Evolutionary conservation across 2,888 invertebrate genomes (phyloP), one percentile per base, ranked within the genome.

Genomic region (Diploptera punctata): DNA sequence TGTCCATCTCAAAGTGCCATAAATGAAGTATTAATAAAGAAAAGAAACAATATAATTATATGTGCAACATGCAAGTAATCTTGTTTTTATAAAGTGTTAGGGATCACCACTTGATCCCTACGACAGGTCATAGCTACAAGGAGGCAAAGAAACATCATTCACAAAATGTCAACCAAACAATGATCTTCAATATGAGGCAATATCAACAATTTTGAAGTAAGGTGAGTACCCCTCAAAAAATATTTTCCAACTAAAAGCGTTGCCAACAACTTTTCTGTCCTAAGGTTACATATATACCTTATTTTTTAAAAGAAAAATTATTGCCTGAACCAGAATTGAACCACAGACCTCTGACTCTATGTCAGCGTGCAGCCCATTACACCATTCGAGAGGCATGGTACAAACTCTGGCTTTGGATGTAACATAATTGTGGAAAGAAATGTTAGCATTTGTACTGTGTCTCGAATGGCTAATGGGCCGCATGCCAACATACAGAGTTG

Each of bases 21-120:
- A 24, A 54, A 54, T 54, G 54, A 54, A 54, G 54, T 33, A 3
- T 24, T 54, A n/a, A 54, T 24, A n/a, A 54, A 54, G 54, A 47
- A 47, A 47, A 47, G 47, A n/a, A 47, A 47, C 47, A 47, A n/a
- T 47, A 7, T n/a, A n/a, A n/a, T n/a, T 13, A 4, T n/a, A 47
- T 13, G 47, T 47, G 18, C n/a, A 47, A 47, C n/a, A n/a, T n/a
- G 47, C 18, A 4, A 47, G n/a, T 47, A 7, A 54, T 54, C 24
- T 54, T 54, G 26, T 54, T 10, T 49, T 54, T n/a, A 54, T 26
- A 21, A 54, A 54, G 7, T 54, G 54, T 24, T 19, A 21, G n/a
- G 54, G 54, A 54, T 9, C 24, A 54, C 57, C 33, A 19, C 57
- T 24, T 33, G 26, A 3, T 26, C 57, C 57, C 24, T 29, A 57